These are phyloP conservation scores for Pithys albifrons DNA, from an alignment of 2,113 vertebrate genomes.

Conservation along the genomic window DNA sequence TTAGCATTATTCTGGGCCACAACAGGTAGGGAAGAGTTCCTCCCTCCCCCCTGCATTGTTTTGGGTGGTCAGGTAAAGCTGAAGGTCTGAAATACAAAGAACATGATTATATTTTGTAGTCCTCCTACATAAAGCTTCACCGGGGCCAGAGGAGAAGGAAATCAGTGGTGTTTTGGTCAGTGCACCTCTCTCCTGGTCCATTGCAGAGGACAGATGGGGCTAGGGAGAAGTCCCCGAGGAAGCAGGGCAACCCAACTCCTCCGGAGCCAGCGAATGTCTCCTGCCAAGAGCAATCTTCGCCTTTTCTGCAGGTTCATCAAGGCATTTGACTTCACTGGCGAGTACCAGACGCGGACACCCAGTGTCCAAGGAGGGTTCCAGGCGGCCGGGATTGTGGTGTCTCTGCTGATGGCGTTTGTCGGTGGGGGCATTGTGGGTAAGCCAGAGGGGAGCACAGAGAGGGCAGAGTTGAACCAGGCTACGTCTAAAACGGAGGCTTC, in stretches of 20 bases:
- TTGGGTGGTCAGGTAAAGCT: background rate
- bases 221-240: background rate
- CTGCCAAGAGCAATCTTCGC: background rate
- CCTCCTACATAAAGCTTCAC: background rate
- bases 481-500: background rate
- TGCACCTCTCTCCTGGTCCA: background rate
- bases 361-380: slow-evolving; percentile 85
- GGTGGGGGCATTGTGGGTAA: slow-evolving; percentile 89
- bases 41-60: background rate
- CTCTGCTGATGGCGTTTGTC: slow-evolving; percentile 85
- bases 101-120: background rate
- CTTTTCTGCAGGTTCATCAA: slow-evolving; percentile 74
- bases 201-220: background rate
- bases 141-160: background rate
- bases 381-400: slow-evolving; percentile 85
- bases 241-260: background rate
- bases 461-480: background rate
- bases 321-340: slow-evolving; percentile 74
- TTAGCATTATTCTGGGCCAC: background rate
- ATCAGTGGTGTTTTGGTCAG: background rate
- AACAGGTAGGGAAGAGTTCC: background rate
- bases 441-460: background rate
- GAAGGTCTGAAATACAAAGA: background rate
- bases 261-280: background rate
- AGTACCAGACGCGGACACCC: slow-evolving; percentile 10